phyloP scores from a whole-genome alignment of 1,140 invertebrate genomes.

The Brachionus manjavacas region DNA sequence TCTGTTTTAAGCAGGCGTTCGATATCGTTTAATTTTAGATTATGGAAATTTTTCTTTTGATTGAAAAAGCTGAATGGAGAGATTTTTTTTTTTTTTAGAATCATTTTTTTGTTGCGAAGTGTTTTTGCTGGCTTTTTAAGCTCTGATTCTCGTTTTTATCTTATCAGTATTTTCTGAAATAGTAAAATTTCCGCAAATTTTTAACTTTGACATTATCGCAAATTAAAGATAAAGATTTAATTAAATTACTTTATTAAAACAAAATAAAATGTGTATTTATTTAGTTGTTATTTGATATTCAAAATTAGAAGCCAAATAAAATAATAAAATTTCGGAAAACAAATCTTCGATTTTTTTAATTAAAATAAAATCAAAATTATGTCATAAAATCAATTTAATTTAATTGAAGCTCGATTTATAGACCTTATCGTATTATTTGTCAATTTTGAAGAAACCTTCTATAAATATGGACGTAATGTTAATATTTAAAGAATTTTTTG shows the following conservation, averaged over 20 bases:
- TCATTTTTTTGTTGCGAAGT: background rate
- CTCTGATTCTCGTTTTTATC: background rate
- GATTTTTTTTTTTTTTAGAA: constrained; percentile 14
- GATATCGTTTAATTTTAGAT: background rate
- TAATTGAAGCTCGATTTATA: no score
- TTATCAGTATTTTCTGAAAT: background rate
- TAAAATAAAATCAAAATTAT: no score
- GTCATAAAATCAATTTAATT: no score
- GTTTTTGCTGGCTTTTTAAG: background rate
- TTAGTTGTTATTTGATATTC: no score
- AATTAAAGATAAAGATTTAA: background rate
- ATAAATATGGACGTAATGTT: no score
- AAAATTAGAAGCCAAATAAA: no score
- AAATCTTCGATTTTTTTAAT: no score
- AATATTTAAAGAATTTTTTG: no score
- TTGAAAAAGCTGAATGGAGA: background rate
- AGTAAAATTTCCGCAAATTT: background rate
- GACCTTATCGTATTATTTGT: no score
- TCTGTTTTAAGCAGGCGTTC: background rate
- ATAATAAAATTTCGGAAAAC: no score
- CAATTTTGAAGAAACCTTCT: no score
- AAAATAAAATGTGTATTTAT: background rate
- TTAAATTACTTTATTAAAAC: background rate
- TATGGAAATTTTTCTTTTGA: constrained; percentile 8
- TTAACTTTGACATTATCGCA: background rate